These are phyloP conservation scores for Lithobius niger DNA, from an alignment of 1,140 invertebrate species.

Conservation along the genomic window DNA sequence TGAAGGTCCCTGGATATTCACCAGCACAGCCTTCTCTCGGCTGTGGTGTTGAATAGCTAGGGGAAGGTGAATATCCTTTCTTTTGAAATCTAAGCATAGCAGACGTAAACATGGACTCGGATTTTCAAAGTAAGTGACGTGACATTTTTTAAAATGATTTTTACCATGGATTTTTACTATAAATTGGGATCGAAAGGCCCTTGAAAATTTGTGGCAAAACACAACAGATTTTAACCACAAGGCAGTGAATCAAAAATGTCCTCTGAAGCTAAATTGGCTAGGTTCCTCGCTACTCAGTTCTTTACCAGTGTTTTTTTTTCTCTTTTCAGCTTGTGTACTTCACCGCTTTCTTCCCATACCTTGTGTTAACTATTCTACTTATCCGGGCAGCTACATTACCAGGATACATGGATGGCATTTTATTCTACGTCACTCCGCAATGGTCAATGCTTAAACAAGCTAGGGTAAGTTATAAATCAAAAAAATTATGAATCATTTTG, in stretches of 20 bases:
- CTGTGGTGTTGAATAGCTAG: no score
- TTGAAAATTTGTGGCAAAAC: no score
- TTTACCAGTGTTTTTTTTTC: slow-evolving; percentile 12
- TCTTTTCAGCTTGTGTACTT: slow-evolving; percentile 56
- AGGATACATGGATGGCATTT: slow-evolving; percentile 58
- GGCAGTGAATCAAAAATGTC: not conserved
- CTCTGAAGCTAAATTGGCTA: not conserved
- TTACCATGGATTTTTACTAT: no score
- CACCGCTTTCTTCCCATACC: slow-evolving; percentile 70
- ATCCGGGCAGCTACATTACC: slow-evolving; percentile 63
- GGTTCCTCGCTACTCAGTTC: not conserved
- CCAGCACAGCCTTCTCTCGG: no score
- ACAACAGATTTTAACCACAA: not conserved
- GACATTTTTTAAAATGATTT: no score
- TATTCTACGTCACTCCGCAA: slow-evolving; percentile 74
- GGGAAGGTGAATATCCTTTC: no score
- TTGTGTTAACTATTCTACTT: slow-evolving; percentile 65
- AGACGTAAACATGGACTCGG: no score
- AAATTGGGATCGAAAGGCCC: no score
- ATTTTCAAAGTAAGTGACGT: no score
- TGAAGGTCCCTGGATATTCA: no score
- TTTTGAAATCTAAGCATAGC: no score
- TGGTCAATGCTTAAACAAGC: slow-evolving; percentile 52
- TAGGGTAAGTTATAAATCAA: slow-evolving; percentile 24
- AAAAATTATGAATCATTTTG: no score